These are phyloP conservation scores for Dioctria linearis DNA, from an alignment of 2,888 invertebrate species.

Conservation along the genomic window DNA sequence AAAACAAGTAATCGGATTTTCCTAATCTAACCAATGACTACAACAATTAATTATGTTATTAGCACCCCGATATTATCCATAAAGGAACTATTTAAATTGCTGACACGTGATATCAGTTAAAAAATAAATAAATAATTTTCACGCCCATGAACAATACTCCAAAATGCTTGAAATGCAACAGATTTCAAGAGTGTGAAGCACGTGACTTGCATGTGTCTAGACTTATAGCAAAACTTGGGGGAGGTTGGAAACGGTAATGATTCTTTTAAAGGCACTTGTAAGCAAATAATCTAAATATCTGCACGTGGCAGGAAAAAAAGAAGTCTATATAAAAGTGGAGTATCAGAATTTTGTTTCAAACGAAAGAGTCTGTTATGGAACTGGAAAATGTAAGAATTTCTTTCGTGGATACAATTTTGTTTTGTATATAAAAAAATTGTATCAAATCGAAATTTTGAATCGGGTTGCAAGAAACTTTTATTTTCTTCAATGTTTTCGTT, in stretches of 20 bases:
- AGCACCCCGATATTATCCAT: too few relatives aligned
- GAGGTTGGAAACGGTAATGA: not conserved
- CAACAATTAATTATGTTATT: too few relatives aligned
- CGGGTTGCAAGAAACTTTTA: too few relatives aligned
- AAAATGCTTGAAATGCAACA: not conserved
- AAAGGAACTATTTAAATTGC: not conserved
- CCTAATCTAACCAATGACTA: too few relatives aligned
- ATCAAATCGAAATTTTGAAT: too few relatives aligned
- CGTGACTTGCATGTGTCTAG: conserved; percentile 1
- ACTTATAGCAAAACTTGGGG: not conserved
- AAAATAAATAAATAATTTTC: not conserved
- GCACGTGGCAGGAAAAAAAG: not conserved
- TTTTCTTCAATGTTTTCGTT: too few relatives aligned
- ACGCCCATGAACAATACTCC: conserved; percentile 3
- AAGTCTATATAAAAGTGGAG: not conserved
- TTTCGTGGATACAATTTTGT: not conserved
- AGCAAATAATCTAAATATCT: too few relatives aligned
- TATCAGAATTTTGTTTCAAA: not conserved
- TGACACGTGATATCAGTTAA: not conserved
- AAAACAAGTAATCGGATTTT: too few relatives aligned
- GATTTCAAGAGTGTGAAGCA: conserved; percentile 18
- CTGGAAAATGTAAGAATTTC: not conserved
- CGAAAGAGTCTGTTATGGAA: not conserved
- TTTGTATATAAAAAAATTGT: too few relatives aligned
- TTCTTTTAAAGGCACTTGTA: not conserved